A percentile compares a stretch with the other conserved stretches of the same genome.
Evolutionary conservation across 2,797 vertebrate species (phyloP).

Genomic region (Rhinoraja longicauda): DNA sequence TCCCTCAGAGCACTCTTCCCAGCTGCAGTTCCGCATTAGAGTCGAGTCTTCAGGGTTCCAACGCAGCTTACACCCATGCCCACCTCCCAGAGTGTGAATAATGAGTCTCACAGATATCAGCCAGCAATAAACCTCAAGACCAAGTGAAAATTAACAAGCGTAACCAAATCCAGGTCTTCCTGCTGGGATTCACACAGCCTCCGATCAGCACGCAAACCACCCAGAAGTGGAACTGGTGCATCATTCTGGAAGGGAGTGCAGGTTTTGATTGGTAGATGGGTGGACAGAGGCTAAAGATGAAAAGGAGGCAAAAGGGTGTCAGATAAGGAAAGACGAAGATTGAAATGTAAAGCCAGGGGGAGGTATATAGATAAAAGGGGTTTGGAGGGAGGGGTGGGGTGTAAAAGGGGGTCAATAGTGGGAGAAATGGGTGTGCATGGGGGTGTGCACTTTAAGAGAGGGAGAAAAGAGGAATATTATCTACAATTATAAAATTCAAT

Average conservation of each 20-base stretch:
- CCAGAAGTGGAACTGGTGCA: conserved; percentile 37
- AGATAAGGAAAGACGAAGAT: too few relatives aligned
- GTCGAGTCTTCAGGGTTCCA: not conserved
- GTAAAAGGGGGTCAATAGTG: too few relatives aligned
- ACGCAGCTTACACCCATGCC: conserved; percentile 45
- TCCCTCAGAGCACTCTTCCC: conserved; percentile 37
- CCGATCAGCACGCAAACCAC: conserved; percentile 44
- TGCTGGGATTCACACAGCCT: conserved; percentile 59
- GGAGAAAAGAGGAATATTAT: too few relatives aligned
- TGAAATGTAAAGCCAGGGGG: too few relatives aligned
- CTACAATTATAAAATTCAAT: too few relatives aligned
- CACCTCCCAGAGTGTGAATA: conserved; percentile 67
- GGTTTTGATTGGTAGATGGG: too few relatives aligned
- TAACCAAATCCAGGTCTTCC: conserved; percentile 64
- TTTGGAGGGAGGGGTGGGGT: too few relatives aligned
- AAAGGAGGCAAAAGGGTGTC: too few relatives aligned
- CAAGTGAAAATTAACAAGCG: conserved; percentile 71
- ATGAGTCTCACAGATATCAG: conserved; percentile 62
- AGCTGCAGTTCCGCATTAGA: conserved; percentile 39
- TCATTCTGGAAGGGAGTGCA: not conserved
- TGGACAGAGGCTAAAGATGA: too few relatives aligned
- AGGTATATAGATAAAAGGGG: too few relatives aligned
- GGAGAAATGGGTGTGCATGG: too few relatives aligned
- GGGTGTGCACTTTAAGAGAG: too few relatives aligned
- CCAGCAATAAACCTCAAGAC: conserved; percentile 51